phyloP scores from a whole-genome alignment of 2,797 vertebrate genomes.

The Meda fulgida region DNA sequence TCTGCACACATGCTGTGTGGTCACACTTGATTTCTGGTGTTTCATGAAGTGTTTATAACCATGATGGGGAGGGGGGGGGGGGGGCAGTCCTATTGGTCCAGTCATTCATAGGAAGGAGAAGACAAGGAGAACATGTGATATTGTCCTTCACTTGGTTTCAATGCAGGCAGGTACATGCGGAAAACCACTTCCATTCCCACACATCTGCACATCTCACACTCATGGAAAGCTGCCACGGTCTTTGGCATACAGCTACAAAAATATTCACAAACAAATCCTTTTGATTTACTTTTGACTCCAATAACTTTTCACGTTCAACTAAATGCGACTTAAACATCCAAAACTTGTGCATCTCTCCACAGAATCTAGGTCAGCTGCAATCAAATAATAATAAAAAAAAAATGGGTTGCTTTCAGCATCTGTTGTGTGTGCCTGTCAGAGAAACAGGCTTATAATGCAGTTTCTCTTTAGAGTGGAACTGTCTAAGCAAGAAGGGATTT shows the following conservation, averaged over 20 bases:
- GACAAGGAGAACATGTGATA: conserved; percentile 37
- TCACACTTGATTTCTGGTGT: conserved; percentile 39
- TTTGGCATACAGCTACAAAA: conserved; percentile 1
- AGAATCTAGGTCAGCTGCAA: conserved; percentile 2
- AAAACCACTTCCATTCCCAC: conserved; percentile 37
- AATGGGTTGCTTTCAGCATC: conserved; percentile 7
- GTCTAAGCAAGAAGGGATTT: conserved; percentile 23
- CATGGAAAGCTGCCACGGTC: neutral
- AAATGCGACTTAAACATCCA: neutral
- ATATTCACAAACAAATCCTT: neutral
- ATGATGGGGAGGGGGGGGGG: conserved; percentile 9
- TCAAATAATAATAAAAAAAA: neutral
- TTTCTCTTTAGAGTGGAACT: conserved; percentile 18
- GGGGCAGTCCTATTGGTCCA: conserved; percentile 15
- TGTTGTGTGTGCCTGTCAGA: conserved; percentile 20
- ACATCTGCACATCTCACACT: conserved; percentile 31
- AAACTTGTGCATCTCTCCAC: neutral
- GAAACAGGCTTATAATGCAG: conserved; percentile 29
- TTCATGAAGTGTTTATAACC: conserved; percentile 29
- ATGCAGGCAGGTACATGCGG: conserved; percentile 55
- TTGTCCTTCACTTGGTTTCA: conserved; percentile 30
- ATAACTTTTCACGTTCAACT: neutral
- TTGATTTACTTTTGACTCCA: neutral
- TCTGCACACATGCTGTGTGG: conserved; percentile 50
- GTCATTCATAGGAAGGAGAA: conserved; percentile 36